Percentiles rank a stretch among this genome's conserved stretches.
Conservation (phyloP, 1,140 invertebrate genomes). For the Caenorhabditis remanei region DNA sequence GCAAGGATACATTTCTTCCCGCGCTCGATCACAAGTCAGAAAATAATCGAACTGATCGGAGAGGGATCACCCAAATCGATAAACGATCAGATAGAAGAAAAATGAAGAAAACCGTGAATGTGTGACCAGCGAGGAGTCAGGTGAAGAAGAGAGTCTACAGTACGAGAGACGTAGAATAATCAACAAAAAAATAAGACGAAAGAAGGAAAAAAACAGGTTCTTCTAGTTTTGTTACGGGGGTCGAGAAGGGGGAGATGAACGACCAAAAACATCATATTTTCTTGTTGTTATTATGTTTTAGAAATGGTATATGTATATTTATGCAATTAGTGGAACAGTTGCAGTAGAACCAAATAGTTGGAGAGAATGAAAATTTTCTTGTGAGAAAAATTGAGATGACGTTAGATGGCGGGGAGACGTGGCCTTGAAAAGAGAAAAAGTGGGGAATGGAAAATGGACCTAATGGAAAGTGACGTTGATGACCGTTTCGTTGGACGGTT, state of each 20-base stretch:
- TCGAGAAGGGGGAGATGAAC: not conserved
- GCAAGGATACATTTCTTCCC: too few species aligned
- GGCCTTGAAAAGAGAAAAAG: not conserved
- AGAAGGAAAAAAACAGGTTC: slow-evolving; percentile 26
- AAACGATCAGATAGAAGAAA: not conserved
- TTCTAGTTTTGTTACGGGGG: slow-evolving; percentile 11
- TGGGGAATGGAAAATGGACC: not conserved
- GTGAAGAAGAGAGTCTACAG: not conserved
- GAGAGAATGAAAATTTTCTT: too few species aligned
- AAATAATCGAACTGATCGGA: not conserved
- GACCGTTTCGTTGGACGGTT: too few species aligned
- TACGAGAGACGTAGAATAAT: slow-evolving; percentile 19
- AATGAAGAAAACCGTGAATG: not conserved
- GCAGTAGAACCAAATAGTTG: too few species aligned
- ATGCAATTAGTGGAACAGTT: too few species aligned
- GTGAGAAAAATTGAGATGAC: not conserved
- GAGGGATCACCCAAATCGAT: not conserved
- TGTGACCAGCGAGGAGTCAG: not conserved
- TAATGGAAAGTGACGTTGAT: slow-evolving; percentile 10
- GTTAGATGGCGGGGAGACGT: not conserved
- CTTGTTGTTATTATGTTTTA: not conserved
- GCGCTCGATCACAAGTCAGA: too few species aligned
- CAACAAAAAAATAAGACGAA: not conserved
- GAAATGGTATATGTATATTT: too few species aligned
- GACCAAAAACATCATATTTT: slow-evolving; percentile 19